Conservation (phyloP, 2,888 invertebrate species). For the Ichneumoninae sp. region DNA sequence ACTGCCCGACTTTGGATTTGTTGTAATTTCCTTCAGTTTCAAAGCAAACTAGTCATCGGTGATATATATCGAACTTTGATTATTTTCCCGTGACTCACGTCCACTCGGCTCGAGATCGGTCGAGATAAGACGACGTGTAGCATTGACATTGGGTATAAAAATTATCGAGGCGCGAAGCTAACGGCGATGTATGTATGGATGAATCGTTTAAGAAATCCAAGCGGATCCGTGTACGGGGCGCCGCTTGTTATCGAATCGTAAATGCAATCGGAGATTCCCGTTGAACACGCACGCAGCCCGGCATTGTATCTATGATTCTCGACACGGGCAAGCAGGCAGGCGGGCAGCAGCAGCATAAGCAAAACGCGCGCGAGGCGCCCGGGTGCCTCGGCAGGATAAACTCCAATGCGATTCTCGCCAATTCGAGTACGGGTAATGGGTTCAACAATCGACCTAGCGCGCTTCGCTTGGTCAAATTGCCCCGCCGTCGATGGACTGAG, state of each 20-base stretch:
- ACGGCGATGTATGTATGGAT: constrained; percentile 25
- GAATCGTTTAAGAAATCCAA: constrained; percentile 57
- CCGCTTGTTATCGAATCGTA: constrained; percentile 62
- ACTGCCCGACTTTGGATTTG: too few species aligned
- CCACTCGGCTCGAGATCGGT: not conserved
- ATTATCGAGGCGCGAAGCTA: constrained; percentile 26
- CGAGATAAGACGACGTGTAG: not conserved
- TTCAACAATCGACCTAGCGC: constrained; percentile 65
- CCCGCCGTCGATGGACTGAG: constrained; percentile 4
- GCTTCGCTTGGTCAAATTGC: constrained; percentile 53
- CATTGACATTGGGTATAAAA: constrained; percentile 2
- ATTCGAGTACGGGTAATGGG: constrained; percentile 66
- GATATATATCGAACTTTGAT: constrained; percentile 27
- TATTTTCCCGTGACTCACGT: constrained; percentile 29
- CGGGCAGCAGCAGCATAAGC: not conserved
- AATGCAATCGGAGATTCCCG: constrained; percentile 57
- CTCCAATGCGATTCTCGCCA: constrained; percentile 68
- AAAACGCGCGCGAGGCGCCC: constrained; percentile 64
- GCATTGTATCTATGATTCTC: constrained; percentile 52
- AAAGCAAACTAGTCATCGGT: not conserved
- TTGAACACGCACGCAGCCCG: constrained; percentile 52
- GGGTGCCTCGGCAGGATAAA: constrained; percentile 63
- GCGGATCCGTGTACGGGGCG: constrained; percentile 20
- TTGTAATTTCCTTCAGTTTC: not conserved
- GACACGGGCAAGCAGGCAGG: constrained; percentile 34